Base-by-base conservation (phyloP, 2,797 vertebrate species). In the Pterois miles region DNA sequence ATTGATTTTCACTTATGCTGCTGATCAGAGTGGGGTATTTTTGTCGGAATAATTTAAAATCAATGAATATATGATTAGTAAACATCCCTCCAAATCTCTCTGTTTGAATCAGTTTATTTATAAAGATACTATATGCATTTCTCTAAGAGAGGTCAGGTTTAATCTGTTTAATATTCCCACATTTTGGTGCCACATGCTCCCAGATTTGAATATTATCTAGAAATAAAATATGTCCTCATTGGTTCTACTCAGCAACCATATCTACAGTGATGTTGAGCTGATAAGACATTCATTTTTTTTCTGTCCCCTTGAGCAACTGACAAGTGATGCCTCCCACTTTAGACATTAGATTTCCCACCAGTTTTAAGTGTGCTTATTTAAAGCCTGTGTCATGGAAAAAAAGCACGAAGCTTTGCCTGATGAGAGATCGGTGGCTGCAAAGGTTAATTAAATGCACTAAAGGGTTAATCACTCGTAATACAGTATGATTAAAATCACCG, bases 361-460 rank as follows among this genome's bases (percentile, higher is more conserved):
- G 94, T 93, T 94, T 93, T 89, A 92, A 92, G 77, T 87, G 85
- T 87, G 91, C 91, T 93, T 95, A 95, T 95, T 95, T 94, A 95
- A 95, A 94, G 86, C 90, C 87, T 86, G 74, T 88, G 89, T 88
- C 88, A 88, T 78, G 79, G 60, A 87, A 88, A 91, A 87, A 90
- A 85, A 83, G 85, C 83, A 86, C 81, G 64, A 87, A 83, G 84
- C 84, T 83, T 67, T 82, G 87, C 87, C 89, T 91, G 89, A 91
- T 91, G 93, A 93, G 90, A 91, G 43, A 92, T 92, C 88, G 54
- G 58, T 88, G 88, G 92, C 86, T 92, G 86, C 89, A 94, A 89
- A 94, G 94, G 94, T 94, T 95, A 94, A 95, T 95, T 95, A 94
- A 93, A 94, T 94, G 91, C 91, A 94, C 90, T 85, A 91, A 93